A percentile compares a stretch with the other conserved stretches of the same genome.
Conservation (phyloP, 1,140 invertebrate species). For the Brachionus asplanchnoidis region DNA sequence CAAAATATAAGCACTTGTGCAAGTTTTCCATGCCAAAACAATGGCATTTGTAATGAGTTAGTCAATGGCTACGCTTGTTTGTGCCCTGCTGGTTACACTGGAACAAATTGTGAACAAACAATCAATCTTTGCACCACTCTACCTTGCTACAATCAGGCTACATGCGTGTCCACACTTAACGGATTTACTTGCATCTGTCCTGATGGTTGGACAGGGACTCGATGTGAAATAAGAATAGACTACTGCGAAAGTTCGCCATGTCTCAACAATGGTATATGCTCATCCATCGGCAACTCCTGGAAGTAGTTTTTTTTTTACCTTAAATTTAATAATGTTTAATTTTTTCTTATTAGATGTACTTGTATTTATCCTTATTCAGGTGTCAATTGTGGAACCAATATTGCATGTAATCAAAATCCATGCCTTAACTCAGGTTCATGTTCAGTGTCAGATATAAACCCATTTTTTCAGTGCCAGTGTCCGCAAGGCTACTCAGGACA, state of each 20-base stretch:
- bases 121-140: conserved; percentile 27
- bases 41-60: conserved; percentile 47
- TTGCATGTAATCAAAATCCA: conserved; percentile 43
- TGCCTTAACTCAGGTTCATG: conserved; percentile 47
- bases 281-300: background rate
- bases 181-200: conserved; percentile 70
- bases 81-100: conserved; percentile 26
- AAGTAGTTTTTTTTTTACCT: background rate
- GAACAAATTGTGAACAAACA: conserved; percentile 25
- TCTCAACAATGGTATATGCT: conserved; percentile 44
- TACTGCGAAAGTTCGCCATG: conserved; percentile 44
- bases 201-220: conserved; percentile 53
- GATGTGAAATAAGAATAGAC: conserved; percentile 46
- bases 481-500: conserved; percentile 83
- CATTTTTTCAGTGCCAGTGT: conserved; percentile 68
- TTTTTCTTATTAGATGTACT: background rate
- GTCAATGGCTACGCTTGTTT: conserved; percentile 46
- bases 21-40: no score
- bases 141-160: conserved; percentile 46
- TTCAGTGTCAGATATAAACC: background rate
- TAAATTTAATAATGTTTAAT: background rate
- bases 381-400: background rate
- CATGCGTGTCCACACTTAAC: conserved; percentile 41
- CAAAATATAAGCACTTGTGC: no score
- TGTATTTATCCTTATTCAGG: conserved; percentile 39